Conservation (phyloP, 2,888 invertebrate genomes). For the Pantelozetes paolii region DNA sequence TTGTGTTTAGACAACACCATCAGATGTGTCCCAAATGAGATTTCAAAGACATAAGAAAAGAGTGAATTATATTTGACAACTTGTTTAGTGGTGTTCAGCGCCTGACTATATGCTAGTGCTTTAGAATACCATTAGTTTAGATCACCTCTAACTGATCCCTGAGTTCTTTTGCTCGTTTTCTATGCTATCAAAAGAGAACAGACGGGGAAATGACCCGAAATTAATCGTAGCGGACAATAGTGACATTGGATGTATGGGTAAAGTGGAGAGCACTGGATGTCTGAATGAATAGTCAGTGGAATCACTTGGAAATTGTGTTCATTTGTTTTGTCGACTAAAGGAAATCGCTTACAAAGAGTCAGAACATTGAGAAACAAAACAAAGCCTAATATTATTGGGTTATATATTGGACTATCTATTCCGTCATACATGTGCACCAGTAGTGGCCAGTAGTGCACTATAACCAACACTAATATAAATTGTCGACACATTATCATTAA, state of each 20-base stretch:
- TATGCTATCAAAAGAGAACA: slow-evolving; percentile 19
- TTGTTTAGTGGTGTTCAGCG: slow-evolving; percentile 22
- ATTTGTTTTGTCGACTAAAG: slow-evolving; percentile 30
- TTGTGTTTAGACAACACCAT: not conserved
- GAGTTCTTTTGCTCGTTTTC: slow-evolving; percentile 1
- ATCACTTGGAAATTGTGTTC: slow-evolving; percentile 28
- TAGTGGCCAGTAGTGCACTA: not conserved
- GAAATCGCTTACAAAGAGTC: slow-evolving; percentile 34
- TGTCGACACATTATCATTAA: slow-evolving; percentile 30
- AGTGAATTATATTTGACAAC: slow-evolving; percentile 36
- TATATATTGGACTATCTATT: not conserved
- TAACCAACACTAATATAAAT: slow-evolving; percentile 25
- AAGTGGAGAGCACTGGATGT: slow-evolving; percentile 16
- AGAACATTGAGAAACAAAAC: not conserved
- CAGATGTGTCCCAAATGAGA: slow-evolving; percentile 26
- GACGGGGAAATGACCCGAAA: slow-evolving; percentile 29
- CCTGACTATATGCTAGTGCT: not conserved
- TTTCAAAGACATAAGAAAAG: slow-evolving; percentile 37
- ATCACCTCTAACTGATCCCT: slow-evolving; percentile 22
- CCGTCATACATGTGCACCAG: not conserved
- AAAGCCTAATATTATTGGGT: slow-evolving; percentile 12
- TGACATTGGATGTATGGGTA: not conserved
- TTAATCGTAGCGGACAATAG: slow-evolving; percentile 33
- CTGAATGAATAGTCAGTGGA: slow-evolving; percentile 15
- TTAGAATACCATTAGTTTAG: slow-evolving; percentile 19